phyloP scores from a whole-genome alignment of 2,797 vertebrate species.

The Macropus fuliginosus region DNA sequence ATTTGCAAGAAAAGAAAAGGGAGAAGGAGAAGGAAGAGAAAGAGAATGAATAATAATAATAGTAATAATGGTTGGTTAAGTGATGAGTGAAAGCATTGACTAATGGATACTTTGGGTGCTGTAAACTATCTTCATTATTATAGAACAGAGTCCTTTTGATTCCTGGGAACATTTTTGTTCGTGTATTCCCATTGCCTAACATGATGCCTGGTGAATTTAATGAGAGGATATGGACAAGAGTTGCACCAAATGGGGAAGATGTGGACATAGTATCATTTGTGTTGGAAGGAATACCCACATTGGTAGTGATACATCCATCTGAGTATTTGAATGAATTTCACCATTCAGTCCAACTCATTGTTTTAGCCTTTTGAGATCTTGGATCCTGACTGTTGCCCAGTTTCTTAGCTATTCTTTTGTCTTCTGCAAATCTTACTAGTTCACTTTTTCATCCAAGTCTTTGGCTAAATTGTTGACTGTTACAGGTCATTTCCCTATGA shows the following conservation, averaged over 20 bases:
- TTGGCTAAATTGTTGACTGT: not conserved
- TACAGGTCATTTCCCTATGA: not conserved
- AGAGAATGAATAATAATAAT: not conserved
- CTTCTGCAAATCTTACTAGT: not conserved
- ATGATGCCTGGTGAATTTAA: not conserved
- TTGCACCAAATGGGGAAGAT: not conserved
- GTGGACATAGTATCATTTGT: not conserved
- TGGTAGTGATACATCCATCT: not conserved
- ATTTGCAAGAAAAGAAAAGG: not conserved
- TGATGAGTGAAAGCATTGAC: not conserved
- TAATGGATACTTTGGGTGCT: not conserved
- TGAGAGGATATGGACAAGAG: not conserved
- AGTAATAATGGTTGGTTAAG: not conserved
- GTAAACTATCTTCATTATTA: not conserved
- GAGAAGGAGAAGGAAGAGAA: not conserved
- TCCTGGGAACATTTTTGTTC: not conserved
- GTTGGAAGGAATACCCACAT: too few relatives aligned
- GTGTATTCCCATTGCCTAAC: not conserved
- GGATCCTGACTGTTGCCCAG: not conserved
- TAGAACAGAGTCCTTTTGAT: not conserved
- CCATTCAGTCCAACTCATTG: not conserved
- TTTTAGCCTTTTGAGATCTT: not conserved
- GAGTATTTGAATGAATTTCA: not conserved
- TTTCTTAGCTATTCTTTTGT: not conserved
- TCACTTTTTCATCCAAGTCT: not conserved